phyloP scores from a whole-genome alignment of 2,797 vertebrate genomes.

The Numenius phaeopus region DNA sequence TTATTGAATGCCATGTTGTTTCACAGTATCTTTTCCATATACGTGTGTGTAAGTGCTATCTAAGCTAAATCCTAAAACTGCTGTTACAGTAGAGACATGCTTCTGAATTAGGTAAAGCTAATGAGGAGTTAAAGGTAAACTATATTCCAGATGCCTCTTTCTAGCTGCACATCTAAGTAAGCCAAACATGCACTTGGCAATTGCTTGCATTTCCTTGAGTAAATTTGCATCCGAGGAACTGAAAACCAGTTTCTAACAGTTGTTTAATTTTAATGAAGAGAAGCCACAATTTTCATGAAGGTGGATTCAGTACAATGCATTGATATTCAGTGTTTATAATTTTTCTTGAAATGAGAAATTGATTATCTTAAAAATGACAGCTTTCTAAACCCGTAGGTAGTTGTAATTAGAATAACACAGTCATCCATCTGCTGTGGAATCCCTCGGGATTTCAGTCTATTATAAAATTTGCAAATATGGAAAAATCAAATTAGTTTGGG shows the following conservation, averaged over 20 bases:
- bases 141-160: neutral
- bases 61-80: neutral
- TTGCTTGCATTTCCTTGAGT: neutral
- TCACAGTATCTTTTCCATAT: neutral
- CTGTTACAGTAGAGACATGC: neutral
- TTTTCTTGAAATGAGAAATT: slow-evolving; percentile 76
- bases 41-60: neutral
- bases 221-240: neutral
- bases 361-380: slow-evolving; percentile 72
- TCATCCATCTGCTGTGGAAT: slow-evolving; percentile 75
- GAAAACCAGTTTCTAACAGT: neutral
- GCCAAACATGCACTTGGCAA: neutral
- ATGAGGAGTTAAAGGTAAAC: neutral
- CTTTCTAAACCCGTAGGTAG: slow-evolving; percentile 71
- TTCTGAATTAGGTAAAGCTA: neutral
- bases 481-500: slow-evolving; percentile 75
- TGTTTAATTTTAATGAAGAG: slow-evolving; percentile 61
- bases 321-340: slow-evolving; percentile 52
- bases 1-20: neutral
- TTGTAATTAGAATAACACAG: slow-evolving; percentile 78
- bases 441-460: slow-evolving; percentile 74
- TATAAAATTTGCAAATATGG: slow-evolving; percentile 75
- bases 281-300: slow-evolving; percentile 31
- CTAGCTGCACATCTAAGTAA: neutral
- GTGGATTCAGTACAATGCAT: slow-evolving; percentile 28